Conservation (phyloP, 92 coral and sea anemone species). For the Chrysogorgia sp. region DNA sequence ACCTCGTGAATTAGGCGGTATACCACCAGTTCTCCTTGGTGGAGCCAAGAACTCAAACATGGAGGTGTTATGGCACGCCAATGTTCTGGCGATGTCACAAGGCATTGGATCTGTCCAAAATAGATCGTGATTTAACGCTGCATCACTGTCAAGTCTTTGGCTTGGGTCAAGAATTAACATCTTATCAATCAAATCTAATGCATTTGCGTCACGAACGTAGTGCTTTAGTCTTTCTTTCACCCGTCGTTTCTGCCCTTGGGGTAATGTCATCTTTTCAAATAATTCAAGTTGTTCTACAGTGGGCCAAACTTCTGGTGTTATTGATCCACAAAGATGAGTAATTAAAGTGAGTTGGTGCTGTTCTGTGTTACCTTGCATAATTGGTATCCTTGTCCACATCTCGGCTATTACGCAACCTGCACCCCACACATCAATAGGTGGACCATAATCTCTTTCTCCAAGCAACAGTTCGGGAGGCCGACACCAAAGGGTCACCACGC, state of each 20-base stretch:
- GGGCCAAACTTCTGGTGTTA: constrained; percentile 92
- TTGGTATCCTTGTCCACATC: constrained; percentile 97
- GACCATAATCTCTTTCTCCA: constrained; percentile 97
- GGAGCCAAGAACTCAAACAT: constrained; percentile 99
- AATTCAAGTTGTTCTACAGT: constrained; percentile 89
- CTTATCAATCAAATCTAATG: constrained; percentile 94
- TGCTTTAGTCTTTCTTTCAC: constrained; percentile 82
- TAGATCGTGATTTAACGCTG: constrained; percentile 92
- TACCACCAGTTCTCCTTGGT: constrained; percentile 77
- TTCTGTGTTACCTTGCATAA: constrained; percentile 98
- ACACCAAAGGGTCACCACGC: constrained; percentile 98
- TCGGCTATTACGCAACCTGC: constrained; percentile 99
- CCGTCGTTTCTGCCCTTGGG: constrained; percentile 82
- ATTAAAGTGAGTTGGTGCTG: constrained; percentile 90
- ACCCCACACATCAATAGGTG: constrained; percentile 99
- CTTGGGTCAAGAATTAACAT: constrained; percentile 85
- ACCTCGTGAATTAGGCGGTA: neutral
- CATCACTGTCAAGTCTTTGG: constrained; percentile 91
- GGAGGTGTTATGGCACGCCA: constrained; percentile 81
- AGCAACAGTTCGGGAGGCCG: constrained; percentile 94
- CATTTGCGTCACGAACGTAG: constrained; percentile 88
- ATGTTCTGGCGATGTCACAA: constrained; percentile 85
- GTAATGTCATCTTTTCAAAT: constrained; percentile 83
- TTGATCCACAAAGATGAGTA: constrained; percentile 93
- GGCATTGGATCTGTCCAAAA: constrained; percentile 99